Base-by-base conservation (phyloP, 2,888 invertebrate genomes). In the Bellardia bayeri region DNA sequence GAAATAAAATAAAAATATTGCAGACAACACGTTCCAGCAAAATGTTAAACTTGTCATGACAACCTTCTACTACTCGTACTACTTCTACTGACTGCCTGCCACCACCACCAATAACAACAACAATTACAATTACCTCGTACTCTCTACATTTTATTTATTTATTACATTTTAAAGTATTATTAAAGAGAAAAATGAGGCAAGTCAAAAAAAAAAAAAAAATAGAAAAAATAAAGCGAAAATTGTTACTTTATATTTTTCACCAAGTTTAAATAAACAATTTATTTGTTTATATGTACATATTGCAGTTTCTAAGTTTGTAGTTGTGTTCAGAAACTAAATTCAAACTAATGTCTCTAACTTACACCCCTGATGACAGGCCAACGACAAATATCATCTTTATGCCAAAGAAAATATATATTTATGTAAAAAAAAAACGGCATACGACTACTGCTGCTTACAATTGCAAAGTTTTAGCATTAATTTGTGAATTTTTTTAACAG, bases 1-100 rank as follows among this genome's bases (percentile, higher is more conserved):
- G 51, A 68, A 82, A 68, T 78, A 78, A 80, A 82, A 78, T 78
- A 78, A 83, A 83, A 78, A 72, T 85, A 76, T 85, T 85, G 85
- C 87, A 87, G 87, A 85, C 87, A 85, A 87, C 87, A 85, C 82
- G 87, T 87, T 87, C 87, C 87, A 87, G 82, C 51, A 87, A 85
- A 78, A 82, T 85, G 78, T 87, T 87, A 71, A 87, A 87, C 82
- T 82, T 85, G 87, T 85, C 87, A 87, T 87, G 87, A 85, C 87
- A 86, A 82, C 78, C 85, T 76, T 79, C 82, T 58, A 72, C 82
- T 56, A 76, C 64, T 74, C 37, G 4, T 64, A 69, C 75, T 74
- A 68, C 63, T 63, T 45, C 45, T 45, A 45, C 45, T 45, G 13
- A 3, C 45, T 45, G 45, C 45, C 45, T 13, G 33, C 33, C 61